Conservation (phyloP, 2,888 invertebrate genomes). For the Drosophila quasianomalipes region DNA sequence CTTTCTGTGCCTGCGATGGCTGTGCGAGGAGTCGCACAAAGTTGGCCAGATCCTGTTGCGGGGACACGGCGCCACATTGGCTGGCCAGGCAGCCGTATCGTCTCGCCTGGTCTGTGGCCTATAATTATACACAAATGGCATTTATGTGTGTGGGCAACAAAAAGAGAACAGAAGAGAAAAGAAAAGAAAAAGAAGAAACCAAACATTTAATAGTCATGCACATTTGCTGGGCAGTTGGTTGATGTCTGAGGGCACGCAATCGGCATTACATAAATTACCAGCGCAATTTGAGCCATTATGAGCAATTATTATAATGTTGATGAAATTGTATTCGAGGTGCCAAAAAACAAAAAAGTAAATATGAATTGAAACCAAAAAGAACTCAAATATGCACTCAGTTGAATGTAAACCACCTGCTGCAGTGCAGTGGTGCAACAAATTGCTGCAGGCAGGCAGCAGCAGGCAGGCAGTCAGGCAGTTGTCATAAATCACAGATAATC, state of each 20-base stretch:
- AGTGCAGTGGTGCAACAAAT: conserved; percentile 46
- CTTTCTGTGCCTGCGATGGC: conserved; percentile 86
- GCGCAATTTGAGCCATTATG: conserved; percentile 64
- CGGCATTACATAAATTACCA: conserved; percentile 66
- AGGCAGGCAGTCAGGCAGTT: background rate
- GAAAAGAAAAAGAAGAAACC: background rate
- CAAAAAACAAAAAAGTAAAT: conserved; percentile 24
- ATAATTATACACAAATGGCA: conserved; percentile 12
- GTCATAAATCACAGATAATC: conserved; percentile 80
- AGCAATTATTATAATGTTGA: conserved; percentile 74
- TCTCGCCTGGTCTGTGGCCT: conserved; percentile 92
- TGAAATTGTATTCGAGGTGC: conserved; percentile 32
- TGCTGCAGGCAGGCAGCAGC: conserved; percentile 40
- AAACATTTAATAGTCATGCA: conserved; percentile 38
- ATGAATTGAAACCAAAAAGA: conserved; percentile 38
- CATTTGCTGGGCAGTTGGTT: conserved; percentile 30
- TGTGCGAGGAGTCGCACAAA: conserved; percentile 90
- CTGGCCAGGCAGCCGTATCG: conserved; percentile 93
- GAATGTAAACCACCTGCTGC: conserved; percentile 43
- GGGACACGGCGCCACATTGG: conserved; percentile 91
- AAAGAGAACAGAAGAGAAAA: background rate
- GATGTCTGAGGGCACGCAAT: conserved; percentile 50
- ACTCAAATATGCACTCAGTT: conserved; percentile 4
- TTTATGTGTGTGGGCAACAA: background rate
- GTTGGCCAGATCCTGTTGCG: conserved; percentile 87